Base-by-base conservation (phyloP, 2,888 invertebrate genomes). In the Colostygia pectinataria region DNA sequence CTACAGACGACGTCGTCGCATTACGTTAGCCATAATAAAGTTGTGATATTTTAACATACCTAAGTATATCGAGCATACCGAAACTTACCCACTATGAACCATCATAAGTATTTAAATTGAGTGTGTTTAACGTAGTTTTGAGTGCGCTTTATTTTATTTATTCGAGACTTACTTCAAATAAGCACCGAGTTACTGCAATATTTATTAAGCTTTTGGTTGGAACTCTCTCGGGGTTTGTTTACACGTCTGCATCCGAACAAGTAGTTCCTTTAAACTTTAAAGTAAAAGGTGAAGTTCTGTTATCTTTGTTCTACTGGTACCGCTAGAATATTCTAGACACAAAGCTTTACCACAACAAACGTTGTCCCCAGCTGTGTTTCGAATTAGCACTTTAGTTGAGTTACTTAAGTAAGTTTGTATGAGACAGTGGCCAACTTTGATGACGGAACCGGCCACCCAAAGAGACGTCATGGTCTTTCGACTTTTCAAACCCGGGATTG, bases 111-210 rank as follows among this genome's bases (percentile, higher is more conserved):
- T 42, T 34, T 34, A 27, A 25, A 37, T 37, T 28, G 23, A 44
- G 13, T 14, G 10, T 44, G 31, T 37, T 37, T n/a, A 24, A 27
- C 25, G 28, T 36, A 42, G 34, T 43, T 34, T 27, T 14, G 10
- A 44, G 29, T 14, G 23, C 36, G 29, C 23, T 20, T 37, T 43
- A 44, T 36, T 20, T 37, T 43, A 44, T 36, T 37, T 44, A 44
- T 29, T 31, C 27, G 37, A 36, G 25, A 36, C n/a, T n/a, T 42
- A 5, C 33, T 41, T 24, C 7, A 20, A 20, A 29, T 12, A 29
- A 18, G 24, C 12, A 7, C 10, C 20, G 36, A 20, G 15, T 31
- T 41, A 24, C 32, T 41, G 32, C 33, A 41, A 32, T 41, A 41
- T 41, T 41, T 41, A 41, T 24, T 32, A 15, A 31, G 41, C 10